phyloP scores from a whole-genome alignment of 1,140 invertebrate genomes.

The Paramacrobiotus metropolitanus region DNA sequence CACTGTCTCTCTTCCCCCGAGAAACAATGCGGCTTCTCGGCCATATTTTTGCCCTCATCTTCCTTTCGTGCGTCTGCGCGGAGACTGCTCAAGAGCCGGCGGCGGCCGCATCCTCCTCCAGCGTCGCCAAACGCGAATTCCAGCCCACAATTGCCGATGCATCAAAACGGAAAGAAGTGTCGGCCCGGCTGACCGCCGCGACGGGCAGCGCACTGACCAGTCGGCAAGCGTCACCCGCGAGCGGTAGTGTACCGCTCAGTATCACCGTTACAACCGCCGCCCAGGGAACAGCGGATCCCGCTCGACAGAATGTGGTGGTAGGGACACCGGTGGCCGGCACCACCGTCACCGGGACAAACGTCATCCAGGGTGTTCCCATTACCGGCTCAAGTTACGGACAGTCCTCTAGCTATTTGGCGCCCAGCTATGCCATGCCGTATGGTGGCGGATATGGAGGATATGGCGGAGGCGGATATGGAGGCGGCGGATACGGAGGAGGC shows the following conservation, averaged over 20 bases:
- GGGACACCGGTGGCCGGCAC: background rate
- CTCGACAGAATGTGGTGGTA: too few species aligned
- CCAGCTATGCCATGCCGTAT: too few species aligned
- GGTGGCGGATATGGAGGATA: slow-evolving; percentile 1
- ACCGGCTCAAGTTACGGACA: too few species aligned
- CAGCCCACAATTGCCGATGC: background rate
- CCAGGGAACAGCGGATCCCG: too few species aligned
- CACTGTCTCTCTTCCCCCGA: too few species aligned
- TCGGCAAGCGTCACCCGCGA: background rate
- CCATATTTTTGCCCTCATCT: background rate
- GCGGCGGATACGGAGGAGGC: background rate
- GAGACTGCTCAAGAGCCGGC: background rate
- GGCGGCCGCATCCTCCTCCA: background rate
- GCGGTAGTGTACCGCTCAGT: background rate
- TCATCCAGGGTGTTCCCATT: slow-evolving; percentile 1
- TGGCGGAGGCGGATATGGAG: background rate
- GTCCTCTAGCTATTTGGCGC: too few species aligned
- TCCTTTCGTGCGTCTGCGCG: background rate
- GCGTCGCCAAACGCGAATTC: background rate
- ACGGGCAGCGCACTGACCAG: background rate
- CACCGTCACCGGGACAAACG: background rate
- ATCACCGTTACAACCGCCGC: background rate
- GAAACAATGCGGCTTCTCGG: background rate
- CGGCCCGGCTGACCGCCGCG: background rate
- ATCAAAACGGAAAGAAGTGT: background rate